These are phyloP conservation scores for Graptemys geographica DNA, from an alignment of 2,797 vertebrate genomes.

Conservation along the genomic window DNA sequence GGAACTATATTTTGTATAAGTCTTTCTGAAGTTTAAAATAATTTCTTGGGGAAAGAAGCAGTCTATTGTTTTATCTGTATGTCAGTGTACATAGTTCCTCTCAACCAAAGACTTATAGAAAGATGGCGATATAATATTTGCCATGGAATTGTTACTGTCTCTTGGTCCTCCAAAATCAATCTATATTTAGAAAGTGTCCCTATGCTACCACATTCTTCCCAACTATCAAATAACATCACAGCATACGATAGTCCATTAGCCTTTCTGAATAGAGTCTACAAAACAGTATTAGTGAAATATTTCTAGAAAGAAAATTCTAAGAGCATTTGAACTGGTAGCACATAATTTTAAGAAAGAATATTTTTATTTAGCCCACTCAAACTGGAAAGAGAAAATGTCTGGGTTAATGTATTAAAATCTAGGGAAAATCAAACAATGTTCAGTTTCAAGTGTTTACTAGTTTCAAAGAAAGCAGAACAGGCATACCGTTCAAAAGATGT, in stretches of 20 bases:
- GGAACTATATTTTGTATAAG: rapidly evolving
- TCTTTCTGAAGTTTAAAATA: too few relatives aligned
- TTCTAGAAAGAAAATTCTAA: not conserved
- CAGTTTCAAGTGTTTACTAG: not conserved
- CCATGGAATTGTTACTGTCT: not conserved
- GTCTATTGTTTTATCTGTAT: too few relatives aligned
- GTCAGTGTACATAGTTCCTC: not conserved
- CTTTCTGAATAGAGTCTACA: not conserved
- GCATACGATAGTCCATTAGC: not conserved
- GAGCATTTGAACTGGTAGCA: not conserved
- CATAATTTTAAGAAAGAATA: not conserved
- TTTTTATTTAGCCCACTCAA: not conserved
- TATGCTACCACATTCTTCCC: not conserved
- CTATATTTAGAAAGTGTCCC: not conserved
- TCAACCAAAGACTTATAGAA: not conserved
- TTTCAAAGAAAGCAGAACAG: not conserved
- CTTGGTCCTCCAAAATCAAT: not conserved
- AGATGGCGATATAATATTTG: not conserved
- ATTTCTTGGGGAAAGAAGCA: too few relatives aligned
- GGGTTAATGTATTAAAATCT: not conserved
- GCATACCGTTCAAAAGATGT: not conserved
- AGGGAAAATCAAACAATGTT: not conserved
- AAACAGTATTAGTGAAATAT: not conserved
- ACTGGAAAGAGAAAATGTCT: not conserved
- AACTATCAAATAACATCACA: not conserved